Evolutionary conservation across 2,113 vertebrate species (phyloP).

Genomic region (Sebastes fasciatus): DNA sequence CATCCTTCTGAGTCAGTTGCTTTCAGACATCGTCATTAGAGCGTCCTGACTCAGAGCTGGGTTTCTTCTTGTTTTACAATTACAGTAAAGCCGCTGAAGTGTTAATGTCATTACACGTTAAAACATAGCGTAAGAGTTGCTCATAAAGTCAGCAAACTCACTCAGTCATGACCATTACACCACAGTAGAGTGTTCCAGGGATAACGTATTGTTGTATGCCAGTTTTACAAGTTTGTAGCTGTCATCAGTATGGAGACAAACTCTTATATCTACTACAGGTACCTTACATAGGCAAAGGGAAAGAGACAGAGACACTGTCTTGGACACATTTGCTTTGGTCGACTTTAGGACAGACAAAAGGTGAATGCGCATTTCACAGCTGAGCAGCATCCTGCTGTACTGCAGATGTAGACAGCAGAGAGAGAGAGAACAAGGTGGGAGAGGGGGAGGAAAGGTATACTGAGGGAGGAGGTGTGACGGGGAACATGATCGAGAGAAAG

Average conservation of each 20-base stretch:
- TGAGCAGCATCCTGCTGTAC: constrained; percentile 3
- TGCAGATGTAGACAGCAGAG: constrained; percentile 5
- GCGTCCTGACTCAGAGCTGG: not conserved
- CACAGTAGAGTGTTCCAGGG: no score
- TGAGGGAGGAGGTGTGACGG: not conserved
- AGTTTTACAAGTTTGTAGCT: not conserved
- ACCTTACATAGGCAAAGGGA: not conserved
- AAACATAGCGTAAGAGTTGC: not conserved
- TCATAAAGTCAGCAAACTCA: not conserved
- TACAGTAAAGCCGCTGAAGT: not conserved
- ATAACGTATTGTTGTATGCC: no score
- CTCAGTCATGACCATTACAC: not conserved
- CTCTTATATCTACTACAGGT: not conserved
- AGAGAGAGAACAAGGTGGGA: not conserved
- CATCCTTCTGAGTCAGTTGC: not conserved
- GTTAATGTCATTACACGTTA: not conserved
- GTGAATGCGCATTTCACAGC: constrained; percentile 40
- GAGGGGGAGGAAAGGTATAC: not conserved
- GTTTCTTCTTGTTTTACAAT: not conserved
- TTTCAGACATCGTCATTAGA: not conserved
- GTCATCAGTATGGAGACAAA: not conserved
- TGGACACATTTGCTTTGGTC: not conserved
- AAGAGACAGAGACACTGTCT: not conserved
- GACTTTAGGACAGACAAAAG: constrained; percentile 1
- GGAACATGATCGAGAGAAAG: not conserved